Conservation (phyloP, 1,140 invertebrate genomes). For the Trichonephila inaurata region DNA sequence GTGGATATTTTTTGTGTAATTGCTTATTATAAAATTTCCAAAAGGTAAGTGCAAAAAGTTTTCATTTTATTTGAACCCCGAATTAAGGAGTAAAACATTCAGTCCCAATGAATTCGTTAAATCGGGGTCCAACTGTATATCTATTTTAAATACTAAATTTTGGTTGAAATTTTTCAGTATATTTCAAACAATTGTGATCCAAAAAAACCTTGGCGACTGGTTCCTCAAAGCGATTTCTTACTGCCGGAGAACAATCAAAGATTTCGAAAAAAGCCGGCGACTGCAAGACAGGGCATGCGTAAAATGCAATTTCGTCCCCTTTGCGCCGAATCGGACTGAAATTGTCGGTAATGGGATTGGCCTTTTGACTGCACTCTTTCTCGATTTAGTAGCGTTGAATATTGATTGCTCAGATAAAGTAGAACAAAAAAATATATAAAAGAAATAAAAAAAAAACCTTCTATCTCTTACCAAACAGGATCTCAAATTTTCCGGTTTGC, state of each 20-base stretch:
- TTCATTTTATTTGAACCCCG: too few relatives aligned
- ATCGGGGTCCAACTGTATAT: too few relatives aligned
- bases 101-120: too few relatives aligned
- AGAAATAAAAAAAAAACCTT: neutral
- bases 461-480: neutral
- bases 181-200: neutral
- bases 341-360: constrained; percentile 49
- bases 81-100: too few relatives aligned
- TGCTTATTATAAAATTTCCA: too few relatives aligned
- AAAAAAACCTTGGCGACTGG: neutral
- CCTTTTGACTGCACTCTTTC: constrained; percentile 33
- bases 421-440: neutral
- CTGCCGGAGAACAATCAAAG: neutral
- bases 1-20: too few relatives aligned
- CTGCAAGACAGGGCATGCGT: neutral
- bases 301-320: constrained; percentile 26
- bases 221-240: neutral
- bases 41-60: too few relatives aligned
- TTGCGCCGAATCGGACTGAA: constrained; percentile 23
- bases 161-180: neutral
- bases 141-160: too few relatives aligned
- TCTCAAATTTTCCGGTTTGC: constrained; percentile 12
- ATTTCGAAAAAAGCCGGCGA: neutral
- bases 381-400: neutral
- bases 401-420: neutral